A percentile compares a stretch with the other conserved stretches of the same genome.
Conservation (phyloP, 2,888 invertebrate species). For the Thecocarcelia acutangulata region DNA sequence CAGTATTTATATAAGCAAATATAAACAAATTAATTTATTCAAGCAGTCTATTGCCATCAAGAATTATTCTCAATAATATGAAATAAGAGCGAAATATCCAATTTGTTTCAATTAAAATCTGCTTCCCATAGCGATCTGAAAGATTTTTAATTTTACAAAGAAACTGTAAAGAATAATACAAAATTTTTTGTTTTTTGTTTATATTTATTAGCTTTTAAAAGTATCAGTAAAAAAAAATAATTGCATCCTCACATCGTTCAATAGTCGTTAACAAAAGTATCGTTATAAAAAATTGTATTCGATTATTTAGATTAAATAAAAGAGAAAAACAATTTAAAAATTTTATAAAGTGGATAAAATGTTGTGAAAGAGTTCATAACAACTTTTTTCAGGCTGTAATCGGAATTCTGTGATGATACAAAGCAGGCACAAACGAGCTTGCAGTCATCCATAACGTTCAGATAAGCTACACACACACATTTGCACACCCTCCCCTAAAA, state of each 20-base stretch:
- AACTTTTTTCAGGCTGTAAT: slow-evolving; percentile 36
- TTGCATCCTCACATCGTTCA: background rate
- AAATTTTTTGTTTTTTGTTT: background rate
- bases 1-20: too few species aligned
- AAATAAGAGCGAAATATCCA: too few species aligned
- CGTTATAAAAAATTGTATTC: slow-evolving; percentile 33
- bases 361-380: slow-evolving; percentile 27
- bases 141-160: background rate
- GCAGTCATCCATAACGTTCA: background rate
- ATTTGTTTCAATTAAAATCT: too few species aligned
- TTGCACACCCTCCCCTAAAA: background rate
- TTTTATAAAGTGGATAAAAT: slow-evolving; percentile 2
- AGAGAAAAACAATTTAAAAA: slow-evolving; percentile 12
- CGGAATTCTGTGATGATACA: slow-evolving; percentile 33
- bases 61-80: too few species aligned
- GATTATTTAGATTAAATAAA: background rate
- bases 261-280: slow-evolving; percentile 39
- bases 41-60: too few species aligned
- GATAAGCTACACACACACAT: background rate
- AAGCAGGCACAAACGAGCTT: slow-evolving; percentile 5
- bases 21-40: too few species aligned
- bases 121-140: too few species aligned
- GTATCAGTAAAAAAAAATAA: background rate
- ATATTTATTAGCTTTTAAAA: background rate
- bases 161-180: too few species aligned